A percentile compares a stretch with the other conserved stretches of the same genome.
phyloP scores from a whole-genome alignment of 2,113 vertebrate species.

The Lycocorax pyrrhopterus region DNA sequence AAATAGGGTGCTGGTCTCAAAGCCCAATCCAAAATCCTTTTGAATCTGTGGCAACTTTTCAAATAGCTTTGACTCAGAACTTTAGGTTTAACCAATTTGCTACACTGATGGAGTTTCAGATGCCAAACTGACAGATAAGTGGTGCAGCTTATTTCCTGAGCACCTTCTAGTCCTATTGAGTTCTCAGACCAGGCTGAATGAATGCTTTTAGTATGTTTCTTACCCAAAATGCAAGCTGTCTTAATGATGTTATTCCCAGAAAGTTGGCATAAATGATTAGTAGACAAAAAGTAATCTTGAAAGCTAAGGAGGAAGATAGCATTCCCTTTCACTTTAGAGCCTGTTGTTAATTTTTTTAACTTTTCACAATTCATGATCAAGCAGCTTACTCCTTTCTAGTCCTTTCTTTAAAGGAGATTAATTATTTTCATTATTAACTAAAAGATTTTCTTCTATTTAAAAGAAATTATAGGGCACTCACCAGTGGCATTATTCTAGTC shows the following conservation, averaged over 20 bases:
- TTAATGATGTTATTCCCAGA: not conserved
- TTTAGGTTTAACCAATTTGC: not conserved
- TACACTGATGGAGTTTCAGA: not conserved
- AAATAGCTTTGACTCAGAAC: not conserved
- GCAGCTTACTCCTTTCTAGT: not conserved
- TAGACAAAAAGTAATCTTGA: not conserved
- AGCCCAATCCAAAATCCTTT: not conserved
- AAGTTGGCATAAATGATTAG: not conserved
- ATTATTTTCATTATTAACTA: slow-evolving; percentile 46
- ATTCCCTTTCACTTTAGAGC: not conserved
- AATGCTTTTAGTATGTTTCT: not conserved
- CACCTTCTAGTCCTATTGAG: not conserved
- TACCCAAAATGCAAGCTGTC: not conserved
- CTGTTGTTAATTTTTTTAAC: not conserved
- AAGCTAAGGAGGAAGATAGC: not conserved
- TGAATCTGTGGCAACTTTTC: not conserved
- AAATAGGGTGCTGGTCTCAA: not conserved
- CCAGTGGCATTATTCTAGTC: slow-evolving; percentile 9
- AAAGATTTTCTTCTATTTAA: slow-evolving; percentile 48
- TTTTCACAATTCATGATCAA: not conserved
- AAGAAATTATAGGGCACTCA: slow-evolving; percentile 39
- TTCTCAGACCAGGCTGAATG: not conserved
- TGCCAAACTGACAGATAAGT: not conserved
- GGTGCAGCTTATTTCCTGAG: not conserved
- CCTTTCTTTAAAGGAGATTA: slow-evolving; percentile 41